Evolutionary conservation across 2,113 vertebrate genomes (phyloP), one percentile per base, ranked within the genome.

Genomic region (Herpailurus yagouaroundi): DNA sequence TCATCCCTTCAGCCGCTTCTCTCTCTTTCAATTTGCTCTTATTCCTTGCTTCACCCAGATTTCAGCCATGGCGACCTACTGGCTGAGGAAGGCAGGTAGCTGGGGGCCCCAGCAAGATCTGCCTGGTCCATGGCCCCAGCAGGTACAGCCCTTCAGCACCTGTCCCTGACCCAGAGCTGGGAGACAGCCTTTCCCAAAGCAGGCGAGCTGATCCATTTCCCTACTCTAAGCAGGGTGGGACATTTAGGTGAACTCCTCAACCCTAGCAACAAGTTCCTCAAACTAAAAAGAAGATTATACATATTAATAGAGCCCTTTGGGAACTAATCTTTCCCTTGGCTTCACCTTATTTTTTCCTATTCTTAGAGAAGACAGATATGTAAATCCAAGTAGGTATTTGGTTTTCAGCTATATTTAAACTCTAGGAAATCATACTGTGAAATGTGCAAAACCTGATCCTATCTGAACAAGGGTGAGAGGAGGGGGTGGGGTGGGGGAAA

Each of bases 371-470:
- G 21, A 45, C 52, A 92, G 77, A 36, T 15, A 50, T 14, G 45
- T 69, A 91, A 91, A 87, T 41, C 14, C 41, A 64, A 16, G 69
- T 15, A 33, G 27, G 50, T 82, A 52, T 55, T 29, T 82, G n/a
- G 68, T 63, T 96, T 82, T 55, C 23, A 3, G 82, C 83, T 83
- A 52, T 63, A 76, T 63, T 63, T 69, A 55, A 76, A 64, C 60
- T 71, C 76, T 7, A 71, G n/a, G 68, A 97, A 89, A 69, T 36
- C 60, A 50, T 8, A 10, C 6, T 87, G n/a, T 36, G 55, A 38
- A 23, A 19, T 33, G 38, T 7, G 16, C 19, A 48, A 80, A 84
- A n/a, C 15, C 38, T 27, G 45, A 57, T 81, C 64, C 13, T 21
- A 10, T 21, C 73, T 74, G 73, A 80, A 74, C 64, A 48, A 33